These are phyloP conservation scores for Dysmachus trigonus DNA, from an alignment of 2,888 invertebrate genomes.

Conservation along the genomic window DNA sequence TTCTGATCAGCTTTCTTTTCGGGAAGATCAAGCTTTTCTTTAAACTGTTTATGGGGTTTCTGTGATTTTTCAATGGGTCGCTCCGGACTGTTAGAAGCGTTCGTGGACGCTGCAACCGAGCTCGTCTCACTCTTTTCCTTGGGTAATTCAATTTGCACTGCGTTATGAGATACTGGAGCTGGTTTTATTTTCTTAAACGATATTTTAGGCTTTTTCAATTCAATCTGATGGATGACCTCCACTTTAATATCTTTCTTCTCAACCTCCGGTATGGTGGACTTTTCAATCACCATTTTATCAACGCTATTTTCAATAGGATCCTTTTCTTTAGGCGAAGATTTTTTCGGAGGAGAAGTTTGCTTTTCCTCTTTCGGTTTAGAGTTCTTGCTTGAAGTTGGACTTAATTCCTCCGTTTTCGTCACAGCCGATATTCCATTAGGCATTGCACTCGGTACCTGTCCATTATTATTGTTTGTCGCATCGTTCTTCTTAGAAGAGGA, in stretches of 20 bases:
- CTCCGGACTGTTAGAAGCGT: constrained; percentile 42
- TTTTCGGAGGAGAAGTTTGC: constrained; percentile 47
- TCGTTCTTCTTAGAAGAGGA: constrained; percentile 7
- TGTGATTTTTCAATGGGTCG: not conserved
- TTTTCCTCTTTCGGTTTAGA: constrained; percentile 47
- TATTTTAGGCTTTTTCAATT: constrained; percentile 33
- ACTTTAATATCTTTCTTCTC: constrained; percentile 43
- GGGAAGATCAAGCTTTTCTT: constrained; percentile 4
- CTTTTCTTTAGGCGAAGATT: not conserved
- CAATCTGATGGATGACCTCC: constrained; percentile 43
- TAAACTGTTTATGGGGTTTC: not conserved
- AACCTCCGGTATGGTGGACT: not conserved
- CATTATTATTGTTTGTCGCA: not conserved
- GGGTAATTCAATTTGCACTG: constrained; percentile 45
- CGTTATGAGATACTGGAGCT: not conserved
- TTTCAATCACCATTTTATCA: not conserved
- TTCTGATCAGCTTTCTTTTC: not conserved
- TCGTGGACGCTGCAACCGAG: constrained; percentile 49
- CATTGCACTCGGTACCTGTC: not conserved
- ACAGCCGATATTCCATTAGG: not conserved
- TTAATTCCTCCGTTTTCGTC: not conserved
- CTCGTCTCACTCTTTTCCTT: constrained; percentile 50
- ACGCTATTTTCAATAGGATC: constrained; percentile 2
- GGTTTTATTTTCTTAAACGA: constrained; percentile 13
- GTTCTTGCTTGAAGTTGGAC: not conserved